phyloP scores from a whole-genome alignment of 2,113 vertebrate genomes.

The Oenanthe oenanthe region DNA sequence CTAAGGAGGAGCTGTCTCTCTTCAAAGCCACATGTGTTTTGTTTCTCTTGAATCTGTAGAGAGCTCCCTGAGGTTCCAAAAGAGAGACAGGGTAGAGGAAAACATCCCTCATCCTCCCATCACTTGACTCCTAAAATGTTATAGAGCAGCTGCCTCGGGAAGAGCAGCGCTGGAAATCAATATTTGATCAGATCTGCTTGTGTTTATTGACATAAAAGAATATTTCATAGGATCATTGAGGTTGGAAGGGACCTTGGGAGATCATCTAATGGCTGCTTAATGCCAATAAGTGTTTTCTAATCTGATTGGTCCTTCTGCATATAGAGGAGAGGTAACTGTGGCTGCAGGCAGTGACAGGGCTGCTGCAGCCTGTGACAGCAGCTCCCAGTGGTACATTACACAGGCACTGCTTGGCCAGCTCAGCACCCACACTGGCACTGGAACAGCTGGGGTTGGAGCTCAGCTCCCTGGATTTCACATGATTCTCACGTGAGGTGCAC shows the following conservation, averaged over 20 bases:
- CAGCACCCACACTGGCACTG: background rate
- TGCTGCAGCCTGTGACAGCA: background rate
- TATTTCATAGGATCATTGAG: slow-evolving; percentile 33
- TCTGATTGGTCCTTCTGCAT: background rate
- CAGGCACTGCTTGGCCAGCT: background rate
- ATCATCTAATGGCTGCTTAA: slow-evolving; percentile 27
- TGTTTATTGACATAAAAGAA: slow-evolving; percentile 57
- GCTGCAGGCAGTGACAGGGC: background rate
- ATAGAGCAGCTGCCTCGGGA: background rate
- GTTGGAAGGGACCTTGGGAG: slow-evolving; percentile 31
- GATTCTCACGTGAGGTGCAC: accelerated
- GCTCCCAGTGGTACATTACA: background rate
- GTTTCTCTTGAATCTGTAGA: background rate
- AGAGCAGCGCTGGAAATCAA: slow-evolving; percentile 31
- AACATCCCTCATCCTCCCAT: slow-evolving; percentile 9
- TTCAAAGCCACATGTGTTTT: background rate
- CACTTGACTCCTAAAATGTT: background rate
- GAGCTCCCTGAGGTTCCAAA: background rate
- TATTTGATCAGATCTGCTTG: slow-evolving; percentile 59
- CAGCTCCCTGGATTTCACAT: background rate
- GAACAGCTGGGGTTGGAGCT: background rate
- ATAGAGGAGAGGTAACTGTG: background rate
- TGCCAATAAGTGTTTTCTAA: slow-evolving; percentile 48
- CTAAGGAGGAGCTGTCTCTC: background rate
- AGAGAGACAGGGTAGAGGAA: background rate